phyloP scores from a whole-genome alignment of 2,888 invertebrate species.

The Scaptomyza reducta region DNA sequence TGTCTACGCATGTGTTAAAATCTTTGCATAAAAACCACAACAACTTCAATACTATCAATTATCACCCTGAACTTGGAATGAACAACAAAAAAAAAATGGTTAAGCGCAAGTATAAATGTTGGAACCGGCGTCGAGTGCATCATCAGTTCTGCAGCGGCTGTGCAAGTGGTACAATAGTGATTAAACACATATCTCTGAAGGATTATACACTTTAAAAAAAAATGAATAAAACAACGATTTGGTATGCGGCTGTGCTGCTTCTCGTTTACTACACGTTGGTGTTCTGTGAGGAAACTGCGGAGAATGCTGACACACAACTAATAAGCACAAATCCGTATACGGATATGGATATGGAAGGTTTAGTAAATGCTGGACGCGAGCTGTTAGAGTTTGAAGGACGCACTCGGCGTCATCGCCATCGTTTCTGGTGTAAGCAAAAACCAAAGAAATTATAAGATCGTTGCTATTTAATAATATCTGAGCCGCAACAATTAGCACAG shows the following conservation, averaged over 20 bases:
- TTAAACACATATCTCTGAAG: slow-evolving; percentile 15
- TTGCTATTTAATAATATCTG: slow-evolving; percentile 28
- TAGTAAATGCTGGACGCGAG: slow-evolving; percentile 56
- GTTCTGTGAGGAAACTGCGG: slow-evolving; percentile 64
- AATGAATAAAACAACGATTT: slow-evolving; percentile 78
- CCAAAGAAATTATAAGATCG: not conserved
- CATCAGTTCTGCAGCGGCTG: slow-evolving; percentile 70
- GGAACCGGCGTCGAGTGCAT: slow-evolving; percentile 45
- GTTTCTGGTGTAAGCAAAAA: slow-evolving; percentile 63
- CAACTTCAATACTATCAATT: slow-evolving; percentile 53
- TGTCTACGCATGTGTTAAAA: slow-evolving; percentile 69
- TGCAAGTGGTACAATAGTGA: slow-evolving; percentile 46
- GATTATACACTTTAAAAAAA: slow-evolving; percentile 39
- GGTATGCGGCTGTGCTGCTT: slow-evolving; percentile 67
- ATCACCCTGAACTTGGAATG: slow-evolving; percentile 70
- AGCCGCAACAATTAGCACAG: slow-evolving; percentile 49
- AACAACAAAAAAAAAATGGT: slow-evolving; percentile 24
- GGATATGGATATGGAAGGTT: slow-evolving; percentile 43
- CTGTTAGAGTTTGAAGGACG: slow-evolving; percentile 72
- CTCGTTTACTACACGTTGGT: slow-evolving; percentile 75
- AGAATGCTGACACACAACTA: slow-evolving; percentile 36
- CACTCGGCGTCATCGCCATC: slow-evolving; percentile 70
- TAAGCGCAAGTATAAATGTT: slow-evolving; percentile 58
- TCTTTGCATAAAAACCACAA: slow-evolving; percentile 46
- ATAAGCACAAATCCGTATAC: slow-evolving; percentile 28